phyloP scores from a whole-genome alignment of 2,113 vertebrate species.

The chimpanzee (Pan troglodytes) region DNA sequence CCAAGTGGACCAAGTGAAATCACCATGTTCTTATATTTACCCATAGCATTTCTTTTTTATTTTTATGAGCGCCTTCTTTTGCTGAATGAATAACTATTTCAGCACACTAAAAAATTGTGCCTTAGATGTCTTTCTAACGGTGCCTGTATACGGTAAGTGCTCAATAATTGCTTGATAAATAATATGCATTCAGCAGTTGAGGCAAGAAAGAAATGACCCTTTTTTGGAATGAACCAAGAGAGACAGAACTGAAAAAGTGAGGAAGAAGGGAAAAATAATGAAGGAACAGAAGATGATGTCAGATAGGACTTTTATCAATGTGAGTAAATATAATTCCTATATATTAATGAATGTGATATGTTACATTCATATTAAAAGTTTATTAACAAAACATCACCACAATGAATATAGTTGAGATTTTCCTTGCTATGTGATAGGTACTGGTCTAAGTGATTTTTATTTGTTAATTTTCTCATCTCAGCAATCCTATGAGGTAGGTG shows the following conservation, averaged over 20 bases:
- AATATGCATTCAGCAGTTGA: neutral
- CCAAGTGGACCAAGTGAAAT: neutral
- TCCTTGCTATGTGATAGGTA: neutral
- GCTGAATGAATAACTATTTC: neutral
- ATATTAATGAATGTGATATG: neutral
- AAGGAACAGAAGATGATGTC: neutral
- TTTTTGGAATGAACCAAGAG: neutral
- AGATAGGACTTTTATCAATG: neutral
- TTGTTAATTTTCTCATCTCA: neutral
- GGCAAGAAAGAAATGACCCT: neutral
- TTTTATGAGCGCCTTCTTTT: neutral
- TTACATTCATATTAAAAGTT: neutral
- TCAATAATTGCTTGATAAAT: conserved; percentile 16
- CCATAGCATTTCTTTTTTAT: neutral
- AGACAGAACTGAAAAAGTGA: neutral
- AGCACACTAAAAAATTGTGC: neutral
- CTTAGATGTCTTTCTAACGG: neutral
- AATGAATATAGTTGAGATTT: neutral
- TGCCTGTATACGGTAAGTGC: neutral
- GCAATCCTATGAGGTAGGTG: neutral
- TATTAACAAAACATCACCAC: neutral
- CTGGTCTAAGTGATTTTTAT: neutral
- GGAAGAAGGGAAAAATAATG: neutral
- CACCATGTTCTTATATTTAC: neutral
- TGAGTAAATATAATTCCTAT: neutral